Conservation (phyloP, 92 coral and sea anemone species). For the Heliopora coerulea region DNA sequence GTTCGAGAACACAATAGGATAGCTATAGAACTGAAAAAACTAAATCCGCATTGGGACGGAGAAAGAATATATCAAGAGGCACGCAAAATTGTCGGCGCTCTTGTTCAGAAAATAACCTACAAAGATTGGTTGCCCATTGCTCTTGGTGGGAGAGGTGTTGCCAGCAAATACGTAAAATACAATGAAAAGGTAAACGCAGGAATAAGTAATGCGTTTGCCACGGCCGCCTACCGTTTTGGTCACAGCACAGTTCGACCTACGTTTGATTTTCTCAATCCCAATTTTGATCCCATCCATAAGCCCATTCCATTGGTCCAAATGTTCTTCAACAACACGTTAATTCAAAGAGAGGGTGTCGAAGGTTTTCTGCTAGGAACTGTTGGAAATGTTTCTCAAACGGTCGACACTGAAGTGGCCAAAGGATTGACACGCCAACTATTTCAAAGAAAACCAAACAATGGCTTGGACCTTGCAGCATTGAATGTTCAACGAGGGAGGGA, state of each 20-base stretch:
- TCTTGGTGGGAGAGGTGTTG: slow-evolving; percentile 9
- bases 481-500: slow-evolving; percentile 18
- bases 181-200: slow-evolving; percentile 14
- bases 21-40: neutral
- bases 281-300: slow-evolving; percentile 3
- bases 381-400: slow-evolving; percentile 39
- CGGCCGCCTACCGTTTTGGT: slow-evolving; percentile 32
- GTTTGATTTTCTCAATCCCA: slow-evolving; percentile 18
- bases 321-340: slow-evolving; percentile 32
- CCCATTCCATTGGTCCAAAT: slow-evolving; percentile 15
- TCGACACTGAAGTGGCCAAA: slow-evolving; percentile 31
- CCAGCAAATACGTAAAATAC: neutral
- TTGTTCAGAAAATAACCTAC: slow-evolving; percentile 25
- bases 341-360: slow-evolving; percentile 43
- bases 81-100: slow-evolving; percentile 9
- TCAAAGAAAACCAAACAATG: slow-evolving; percentile 7
- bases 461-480: slow-evolving; percentile 18
- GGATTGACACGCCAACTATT: neutral
- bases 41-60: slow-evolving; percentile 25
- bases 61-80: slow-evolving; percentile 19
- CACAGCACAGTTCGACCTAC: slow-evolving; percentile 23
- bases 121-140: slow-evolving; percentile 31
- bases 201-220: slow-evolving; percentile 9
- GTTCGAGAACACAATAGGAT: slow-evolving; percentile 28
- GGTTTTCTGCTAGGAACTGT: slow-evolving; percentile 38